Conservation (phyloP, 2,888 invertebrate genomes). For the Sphinx pinastri region DNA sequence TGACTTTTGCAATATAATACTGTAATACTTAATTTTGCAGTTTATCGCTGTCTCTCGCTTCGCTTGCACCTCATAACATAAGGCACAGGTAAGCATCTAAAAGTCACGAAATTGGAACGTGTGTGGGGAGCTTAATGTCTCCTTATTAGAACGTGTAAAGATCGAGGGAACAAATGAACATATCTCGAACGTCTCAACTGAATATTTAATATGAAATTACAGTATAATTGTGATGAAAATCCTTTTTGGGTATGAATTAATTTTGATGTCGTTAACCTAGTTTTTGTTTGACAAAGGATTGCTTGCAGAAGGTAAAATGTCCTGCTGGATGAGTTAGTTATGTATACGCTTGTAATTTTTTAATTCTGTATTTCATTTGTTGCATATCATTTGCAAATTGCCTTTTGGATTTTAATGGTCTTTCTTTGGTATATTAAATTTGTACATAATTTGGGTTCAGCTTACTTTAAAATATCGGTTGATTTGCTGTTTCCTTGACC, state of each 20-base stretch:
- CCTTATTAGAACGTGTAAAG: conserved; percentile 60
- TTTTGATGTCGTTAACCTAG: background rate
- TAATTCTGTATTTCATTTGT: too few species aligned
- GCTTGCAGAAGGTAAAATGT: background rate
- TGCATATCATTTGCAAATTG: background rate
- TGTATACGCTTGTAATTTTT: background rate
- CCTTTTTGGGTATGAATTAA: conserved; percentile 1
- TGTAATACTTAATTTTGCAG: background rate
- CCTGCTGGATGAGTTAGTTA: too few species aligned
- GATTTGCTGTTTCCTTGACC: too few species aligned
- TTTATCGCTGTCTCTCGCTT: background rate
- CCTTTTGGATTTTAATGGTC: too few species aligned
- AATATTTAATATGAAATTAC: conserved; percentile 49
- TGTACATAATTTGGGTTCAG: too few species aligned
- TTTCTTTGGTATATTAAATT: too few species aligned
- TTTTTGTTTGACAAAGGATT: background rate
- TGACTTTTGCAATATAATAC: too few species aligned
- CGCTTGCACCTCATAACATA: conserved; percentile 36
- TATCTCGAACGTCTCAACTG: conserved; percentile 45
- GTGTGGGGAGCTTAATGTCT: conserved; percentile 71
- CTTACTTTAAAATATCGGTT: too few species aligned
- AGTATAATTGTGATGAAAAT: conserved; percentile 1
- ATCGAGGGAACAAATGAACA: conserved; percentile 42
- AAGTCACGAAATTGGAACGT: conserved; percentile 77
- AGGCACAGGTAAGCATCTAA: conserved; percentile 45